Percentiles rank a stretch among this genome's conserved stretches.
Evolutionary conservation across 2,888 invertebrate species (phyloP).

Genomic region (Heliconius ismenius): DNA sequence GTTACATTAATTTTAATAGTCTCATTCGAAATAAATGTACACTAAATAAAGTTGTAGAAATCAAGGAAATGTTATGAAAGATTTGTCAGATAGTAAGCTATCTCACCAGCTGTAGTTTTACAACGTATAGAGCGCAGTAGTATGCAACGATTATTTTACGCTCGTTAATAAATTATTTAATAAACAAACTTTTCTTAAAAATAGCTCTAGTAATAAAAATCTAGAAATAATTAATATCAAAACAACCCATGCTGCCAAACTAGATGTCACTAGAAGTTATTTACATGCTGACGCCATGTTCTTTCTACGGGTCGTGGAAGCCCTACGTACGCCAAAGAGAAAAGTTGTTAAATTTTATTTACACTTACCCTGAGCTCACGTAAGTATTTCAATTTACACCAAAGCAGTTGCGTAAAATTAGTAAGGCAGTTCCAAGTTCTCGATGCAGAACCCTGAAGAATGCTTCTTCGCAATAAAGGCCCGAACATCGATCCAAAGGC

Average conservation of each 20-base stretch:
- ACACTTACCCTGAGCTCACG: slow-evolving; percentile 78
- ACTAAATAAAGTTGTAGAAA: not conserved
- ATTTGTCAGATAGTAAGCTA: slow-evolving; percentile 35
- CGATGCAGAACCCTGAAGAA: slow-evolving; percentile 86
- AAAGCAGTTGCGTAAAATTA: slow-evolving; percentile 82
- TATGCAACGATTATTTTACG: not conserved
- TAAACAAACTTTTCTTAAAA: slow-evolving; percentile 5
- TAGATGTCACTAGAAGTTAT: slow-evolving; percentile 70
- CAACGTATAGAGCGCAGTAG: slow-evolving; percentile 33
- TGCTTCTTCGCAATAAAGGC: slow-evolving; percentile 84
- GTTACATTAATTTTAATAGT: not conserved
- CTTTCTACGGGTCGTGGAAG: slow-evolving; percentile 69
- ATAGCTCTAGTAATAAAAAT: slow-evolving; percentile 40
- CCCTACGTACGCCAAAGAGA: slow-evolving; percentile 60
- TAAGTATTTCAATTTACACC: slow-evolving; percentile 83
- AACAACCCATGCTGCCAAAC: slow-evolving; percentile 48
- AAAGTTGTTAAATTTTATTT: slow-evolving; percentile 51
- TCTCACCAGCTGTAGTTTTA: slow-evolving; percentile 47
- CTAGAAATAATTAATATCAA: slow-evolving; percentile 36
- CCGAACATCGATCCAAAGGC: slow-evolving; percentile 86
- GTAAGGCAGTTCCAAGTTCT: slow-evolving; percentile 86
- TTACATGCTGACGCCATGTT: slow-evolving; percentile 81
- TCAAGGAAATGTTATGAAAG: slow-evolving; percentile 25
- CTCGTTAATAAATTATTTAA: not conserved
- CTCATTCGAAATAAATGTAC: not conserved